These are phyloP conservation scores for Anastatus disparis DNA, from an alignment of 1,140 invertebrate species.

Conservation along the genomic window DNA sequence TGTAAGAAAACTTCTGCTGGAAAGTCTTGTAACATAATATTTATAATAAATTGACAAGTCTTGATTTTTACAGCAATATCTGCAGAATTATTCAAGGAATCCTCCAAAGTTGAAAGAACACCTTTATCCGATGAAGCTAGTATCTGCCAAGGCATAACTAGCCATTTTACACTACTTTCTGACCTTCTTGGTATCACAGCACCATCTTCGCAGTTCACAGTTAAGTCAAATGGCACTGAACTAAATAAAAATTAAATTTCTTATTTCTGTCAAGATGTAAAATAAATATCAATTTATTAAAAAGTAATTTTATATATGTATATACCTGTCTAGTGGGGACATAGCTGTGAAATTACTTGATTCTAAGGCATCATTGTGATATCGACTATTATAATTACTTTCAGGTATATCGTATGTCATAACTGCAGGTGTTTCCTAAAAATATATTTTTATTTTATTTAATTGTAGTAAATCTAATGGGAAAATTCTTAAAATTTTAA, in stretches of 20 bases:
- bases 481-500: conserved; percentile 1
- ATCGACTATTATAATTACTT: conserved; percentile 14
- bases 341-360: conserved; percentile 15
- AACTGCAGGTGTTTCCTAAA: conserved; percentile 3
- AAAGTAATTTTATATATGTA: conserved; percentile 17
- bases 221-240: conserved; percentile 49
- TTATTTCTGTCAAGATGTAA: neutral
- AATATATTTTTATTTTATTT: conserved; percentile 10
- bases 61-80: conserved; percentile 64
- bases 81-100: conserved; percentile 61
- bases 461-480: neutral
- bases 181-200: conserved; percentile 45
- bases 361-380: conserved; percentile 19
- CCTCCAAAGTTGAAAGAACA: conserved; percentile 68
- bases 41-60: conserved; percentile 72
- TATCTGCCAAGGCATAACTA: conserved; percentile 70
- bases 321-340: conserved; percentile 45
- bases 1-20: conserved; percentile 77
- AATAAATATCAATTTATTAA: conserved; percentile 14
- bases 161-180: conserved; percentile 64
- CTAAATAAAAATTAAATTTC: conserved; percentile 42
- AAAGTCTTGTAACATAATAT: conserved; percentile 76
- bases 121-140: conserved; percentile 68
- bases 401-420: neutral
- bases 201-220: conserved; percentile 44